Evolutionary conservation across 2,113 vertebrate species (phyloP).

Genomic region (Heloderma charlesbogerti): DNA sequence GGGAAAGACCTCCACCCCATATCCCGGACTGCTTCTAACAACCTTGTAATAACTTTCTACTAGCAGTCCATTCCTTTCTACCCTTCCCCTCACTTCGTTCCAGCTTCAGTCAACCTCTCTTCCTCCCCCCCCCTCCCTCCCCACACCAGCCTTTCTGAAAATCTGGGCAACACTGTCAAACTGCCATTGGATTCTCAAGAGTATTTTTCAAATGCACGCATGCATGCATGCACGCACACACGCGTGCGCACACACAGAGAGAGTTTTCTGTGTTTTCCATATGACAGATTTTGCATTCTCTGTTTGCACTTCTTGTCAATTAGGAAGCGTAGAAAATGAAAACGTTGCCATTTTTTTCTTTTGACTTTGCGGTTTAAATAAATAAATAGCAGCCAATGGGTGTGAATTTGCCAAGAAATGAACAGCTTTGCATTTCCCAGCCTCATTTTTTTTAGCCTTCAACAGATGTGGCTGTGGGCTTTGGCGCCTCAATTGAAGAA

Average conservation of each 20-base stretch:
- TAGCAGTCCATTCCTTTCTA: constrained; percentile 21
- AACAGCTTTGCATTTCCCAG: constrained; percentile 13
- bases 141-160: not conserved
- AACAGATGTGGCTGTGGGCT: constrained; percentile 36
- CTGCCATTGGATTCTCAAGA: not conserved
- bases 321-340: not conserved
- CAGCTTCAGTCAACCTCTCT: not conserved
- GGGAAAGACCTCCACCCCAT: constrained; percentile 50
- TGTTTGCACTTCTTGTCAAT: not conserved
- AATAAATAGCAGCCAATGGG: not conserved
- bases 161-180: not conserved
- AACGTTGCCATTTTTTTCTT: not conserved
- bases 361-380: not conserved
- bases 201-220: not conserved
- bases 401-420: constrained; percentile 40
- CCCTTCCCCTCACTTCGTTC: constrained; percentile 19
- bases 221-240: not conserved
- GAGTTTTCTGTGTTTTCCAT: not conserved
- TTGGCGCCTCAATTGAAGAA: not conserved
- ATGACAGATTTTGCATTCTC: not conserved
- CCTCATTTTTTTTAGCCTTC: constrained; percentile 50
- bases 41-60: constrained; percentile 47
- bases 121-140: not conserved
- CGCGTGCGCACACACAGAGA: too few species aligned
- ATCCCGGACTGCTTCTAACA: constrained; percentile 55